Base-by-base conservation (phyloP, 2,888 invertebrate genomes). In the Prenolepis imparis region DNA sequence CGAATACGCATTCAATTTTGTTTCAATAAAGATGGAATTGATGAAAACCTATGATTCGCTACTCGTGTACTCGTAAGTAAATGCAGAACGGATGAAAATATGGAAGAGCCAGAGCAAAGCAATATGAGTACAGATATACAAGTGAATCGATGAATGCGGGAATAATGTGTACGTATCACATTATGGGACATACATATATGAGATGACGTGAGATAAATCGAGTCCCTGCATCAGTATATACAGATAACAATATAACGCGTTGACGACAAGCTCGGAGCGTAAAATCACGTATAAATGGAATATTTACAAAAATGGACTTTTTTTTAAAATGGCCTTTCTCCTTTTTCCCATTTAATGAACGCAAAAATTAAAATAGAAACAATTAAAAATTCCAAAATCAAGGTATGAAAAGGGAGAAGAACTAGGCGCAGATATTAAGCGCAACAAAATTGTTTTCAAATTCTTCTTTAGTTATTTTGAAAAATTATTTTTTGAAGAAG, bases 161-260 rank as follows among this genome's bases (percentile, higher is more conserved):
- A 59, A 66, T 61, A 61, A 48, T 61, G 63, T 72, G 61, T 72
- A 67, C 63, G 36, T 52, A 63, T 61, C 15, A 32, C 15, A 21
- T 63, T 48, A 21, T 39, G 63, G 24, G 63, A 72, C 48, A 48
- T 52, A 18, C 15, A 15, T 21, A 21, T 36, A 36, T 36, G 36
- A 36, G 36, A 36, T 36, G 21, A 74, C 61, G 61, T n/a, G 36
- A 75, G 48, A 75, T 75, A 64, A 75, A 75, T 75, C 52, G 59
- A 75, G 32, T 75, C 21, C 32, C 24, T 48, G 32, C 28, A 48
- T 2, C 36, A 36, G 36, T 18, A 28, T 41, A n/a, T 63, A 75
- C 8, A 64, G 64, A 75, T 75, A 64, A 75, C 36, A 12, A 74
- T n/a, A 44, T 74, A 74, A 74, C 24, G 24, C 4, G 24, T 36